phyloP scores from a whole-genome alignment of 2,113 vertebrate species.

The Peromyscus polionotus region DNA sequence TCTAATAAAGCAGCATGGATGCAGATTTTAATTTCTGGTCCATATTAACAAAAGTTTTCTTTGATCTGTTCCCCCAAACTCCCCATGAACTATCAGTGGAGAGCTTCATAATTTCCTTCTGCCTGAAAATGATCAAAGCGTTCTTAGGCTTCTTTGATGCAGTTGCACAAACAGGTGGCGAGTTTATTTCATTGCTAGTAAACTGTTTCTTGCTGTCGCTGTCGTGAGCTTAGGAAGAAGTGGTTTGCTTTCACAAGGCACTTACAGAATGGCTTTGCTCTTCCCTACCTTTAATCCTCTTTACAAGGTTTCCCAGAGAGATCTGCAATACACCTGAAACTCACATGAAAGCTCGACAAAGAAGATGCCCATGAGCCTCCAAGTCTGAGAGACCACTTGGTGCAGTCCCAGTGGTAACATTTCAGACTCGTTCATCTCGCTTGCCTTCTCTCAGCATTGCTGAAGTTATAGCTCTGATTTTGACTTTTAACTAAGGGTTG shows the following conservation, averaged over 20 bases:
- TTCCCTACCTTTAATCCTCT: conserved; percentile 55
- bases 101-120: conserved; percentile 65
- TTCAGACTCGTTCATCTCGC: neutral
- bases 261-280: conserved; percentile 35
- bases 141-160: conserved; percentile 65
- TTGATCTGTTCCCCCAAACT: conserved; percentile 64
- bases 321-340: conserved; percentile 1
- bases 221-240: conserved; percentile 53
- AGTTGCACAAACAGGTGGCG: conserved; percentile 60
- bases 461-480: neutral
- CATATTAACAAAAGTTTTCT: conserved; percentile 64
- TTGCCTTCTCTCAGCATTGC: neutral
- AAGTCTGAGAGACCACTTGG: neutral
- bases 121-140: conserved; percentile 73
- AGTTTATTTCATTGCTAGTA: conserved; percentile 68
- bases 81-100: conserved; percentile 63
- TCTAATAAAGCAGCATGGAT: conserved; percentile 9
- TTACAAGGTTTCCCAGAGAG: conserved; percentile 39
- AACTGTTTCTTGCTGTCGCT: conserved; percentile 66
- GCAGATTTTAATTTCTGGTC: conserved; percentile 67
- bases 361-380: neutral
- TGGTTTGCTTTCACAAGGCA: conserved; percentile 64
- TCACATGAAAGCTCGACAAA: neutral
- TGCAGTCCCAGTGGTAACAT: fast-evolving
- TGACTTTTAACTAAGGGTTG: neutral